These are phyloP conservation scores for Bradynema listronoti DNA, from an alignment of 1,140 invertebrate species.

Conservation along the genomic window DNA sequence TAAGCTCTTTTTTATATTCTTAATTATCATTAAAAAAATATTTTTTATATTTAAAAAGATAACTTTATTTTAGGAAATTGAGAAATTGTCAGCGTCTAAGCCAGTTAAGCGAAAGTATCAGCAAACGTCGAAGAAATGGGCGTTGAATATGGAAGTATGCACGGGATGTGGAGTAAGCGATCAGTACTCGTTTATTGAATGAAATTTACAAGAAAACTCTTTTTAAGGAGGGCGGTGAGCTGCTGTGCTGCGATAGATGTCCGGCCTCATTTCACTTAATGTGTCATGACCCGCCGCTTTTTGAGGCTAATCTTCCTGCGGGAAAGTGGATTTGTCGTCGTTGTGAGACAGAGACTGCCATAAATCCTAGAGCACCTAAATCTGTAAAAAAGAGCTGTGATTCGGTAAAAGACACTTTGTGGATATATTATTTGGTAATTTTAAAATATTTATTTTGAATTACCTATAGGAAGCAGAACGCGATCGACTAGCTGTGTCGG, in stretches of 20 bases:
- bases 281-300: conserved; percentile 66
- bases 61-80: conserved; percentile 24
- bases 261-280: conserved; percentile 85
- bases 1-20: conserved; percentile 1
- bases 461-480: conserved; percentile 3
- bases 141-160: conserved; percentile 17
- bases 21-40: background rate
- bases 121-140: conserved; percentile 11
- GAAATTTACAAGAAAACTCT: conserved; percentile 3
- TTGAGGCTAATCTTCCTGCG: conserved; percentile 12
- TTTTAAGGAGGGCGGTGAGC: conserved; percentile 81
- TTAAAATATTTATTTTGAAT: background rate
- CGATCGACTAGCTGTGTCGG: conserved; percentile 6
- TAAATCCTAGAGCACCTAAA: conserved; percentile 13
- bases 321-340: conserved; percentile 30
- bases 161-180: conserved; percentile 7
- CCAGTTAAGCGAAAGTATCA: conserved; percentile 2
- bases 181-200: background rate
- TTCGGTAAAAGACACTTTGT: conserved; percentile 4
- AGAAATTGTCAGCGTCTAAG: conserved; percentile 12
- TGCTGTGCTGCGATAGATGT: conserved; percentile 90
- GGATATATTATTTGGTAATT: conserved; percentile 13
- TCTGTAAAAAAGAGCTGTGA: conserved; percentile 20
- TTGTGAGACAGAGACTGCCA: conserved; percentile 15
- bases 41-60: no score